A percentile compares a stretch with the other conserved stretches of the same genome.
Conservation (phyloP, 64 coral and sea anemone species). For the Porites lutea region DNA sequence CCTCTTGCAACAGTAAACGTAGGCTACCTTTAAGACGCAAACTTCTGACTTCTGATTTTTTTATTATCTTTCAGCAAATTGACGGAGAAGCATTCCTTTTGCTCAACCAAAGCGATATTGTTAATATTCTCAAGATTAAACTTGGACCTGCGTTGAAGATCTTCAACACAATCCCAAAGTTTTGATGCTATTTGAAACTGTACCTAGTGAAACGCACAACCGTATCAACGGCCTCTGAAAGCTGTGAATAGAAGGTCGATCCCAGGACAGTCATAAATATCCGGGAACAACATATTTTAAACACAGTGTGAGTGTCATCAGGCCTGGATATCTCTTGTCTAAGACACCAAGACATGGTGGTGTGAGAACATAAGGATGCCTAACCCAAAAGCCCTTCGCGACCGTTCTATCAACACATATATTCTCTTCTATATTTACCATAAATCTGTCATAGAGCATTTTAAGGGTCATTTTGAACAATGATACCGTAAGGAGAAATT, state of each 20-base stretch:
- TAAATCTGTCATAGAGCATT: too few relatives aligned
- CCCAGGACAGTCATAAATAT: neutral
- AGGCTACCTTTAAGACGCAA: neutral
- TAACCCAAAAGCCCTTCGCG: too few relatives aligned
- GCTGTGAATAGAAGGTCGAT: neutral
- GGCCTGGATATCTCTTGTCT: too few relatives aligned
- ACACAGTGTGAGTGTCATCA: too few relatives aligned
- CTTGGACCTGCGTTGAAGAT: constrained; percentile 86
- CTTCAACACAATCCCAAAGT: constrained; percentile 78
- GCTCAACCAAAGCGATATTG: constrained; percentile 76
- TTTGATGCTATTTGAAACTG: constrained; percentile 6
- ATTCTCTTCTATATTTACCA: too few relatives aligned
- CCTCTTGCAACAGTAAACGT: neutral
- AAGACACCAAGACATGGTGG: too few relatives aligned
- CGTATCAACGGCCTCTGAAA: neutral
- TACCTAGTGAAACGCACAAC: neutral
- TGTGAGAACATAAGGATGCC: too few relatives aligned
- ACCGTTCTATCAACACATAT: too few relatives aligned
- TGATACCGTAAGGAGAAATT: too few relatives aligned
- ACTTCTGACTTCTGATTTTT: neutral
- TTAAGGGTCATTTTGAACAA: too few relatives aligned
- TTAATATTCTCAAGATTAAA: constrained; percentile 83
- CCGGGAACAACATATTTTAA: too few relatives aligned
- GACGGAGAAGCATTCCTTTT: constrained; percentile 85
- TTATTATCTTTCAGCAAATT: constrained; percentile 70